Base-by-base conservation (phyloP, 2,888 invertebrate species). In the Xylota segnis region DNA sequence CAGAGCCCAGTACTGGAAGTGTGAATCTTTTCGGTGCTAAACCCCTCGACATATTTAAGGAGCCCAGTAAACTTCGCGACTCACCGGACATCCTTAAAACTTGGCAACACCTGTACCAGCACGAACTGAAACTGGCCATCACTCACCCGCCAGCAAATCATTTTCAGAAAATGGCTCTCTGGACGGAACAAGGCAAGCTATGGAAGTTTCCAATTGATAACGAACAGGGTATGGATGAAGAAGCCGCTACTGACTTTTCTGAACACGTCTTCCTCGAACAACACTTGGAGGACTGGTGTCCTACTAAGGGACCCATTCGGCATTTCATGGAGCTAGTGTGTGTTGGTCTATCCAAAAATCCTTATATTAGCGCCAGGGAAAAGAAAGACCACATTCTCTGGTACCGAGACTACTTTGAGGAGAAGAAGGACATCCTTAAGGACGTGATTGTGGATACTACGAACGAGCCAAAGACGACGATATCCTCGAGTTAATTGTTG, bases 141-240 rank as follows among this genome's bases (percentile, higher is more conserved):
- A 94, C 95, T 0, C 96, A 96, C 91, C 95, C 97, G 0, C 97
- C 98, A 0, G 91, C 94, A 7, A 99, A 99, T 93, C 96, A 96
- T 90, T 98, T 97, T 91, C 96, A 99, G 92, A 97, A 99, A 93
- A 96, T 98, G 95, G 96, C 97, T 58, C 91, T 95, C 66, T 98
- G 98, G 98, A 99, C 99, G 0, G 95, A 98, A 72, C 95, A 98
- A 91, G 98, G 98, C 50, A 98, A 98, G 93, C 92, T 99, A 12
- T 99, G 99, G 99, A 95, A 96, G 88, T 99, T 98, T 91, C 99
- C 99, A 1, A 98, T 99, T 86, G 94, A 99, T 92, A 99, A 99
- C 93, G 99, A 99, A 93, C 96, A 97, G 94, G 98, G 95, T 68
- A 90, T 96, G 90, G 93, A 93, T 84, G 95, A 95, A 70, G 95